These are phyloP conservation scores for Erebia aethiops DNA, from an alignment of 2,888 invertebrate genomes.

Conservation along the genomic window DNA sequence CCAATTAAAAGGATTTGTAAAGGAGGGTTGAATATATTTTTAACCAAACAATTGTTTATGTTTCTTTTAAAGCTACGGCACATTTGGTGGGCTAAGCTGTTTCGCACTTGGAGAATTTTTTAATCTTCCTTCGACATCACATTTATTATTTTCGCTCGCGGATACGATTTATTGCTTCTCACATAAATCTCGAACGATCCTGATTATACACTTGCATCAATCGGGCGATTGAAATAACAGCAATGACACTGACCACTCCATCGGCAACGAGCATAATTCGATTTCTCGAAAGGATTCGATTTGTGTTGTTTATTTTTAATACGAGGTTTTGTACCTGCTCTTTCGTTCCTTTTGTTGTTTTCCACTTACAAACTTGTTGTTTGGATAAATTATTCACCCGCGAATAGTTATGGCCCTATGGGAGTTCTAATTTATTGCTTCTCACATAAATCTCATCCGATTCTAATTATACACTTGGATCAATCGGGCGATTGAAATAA, in stretches of 20 bases:
- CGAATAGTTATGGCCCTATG: neutral
- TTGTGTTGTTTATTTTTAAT: neutral
- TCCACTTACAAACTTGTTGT: neutral
- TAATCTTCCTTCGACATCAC: conserved; percentile 5
- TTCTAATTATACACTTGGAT: conserved; percentile 22
- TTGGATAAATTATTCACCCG: neutral
- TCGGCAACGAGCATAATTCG: neutral
- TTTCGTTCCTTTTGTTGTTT: neutral
- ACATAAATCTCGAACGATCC: conserved; percentile 33
- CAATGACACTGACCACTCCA: conserved; percentile 23
- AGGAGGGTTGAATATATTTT: too few relatives aligned
- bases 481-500: conserved; percentile 22
- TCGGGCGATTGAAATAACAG: conserved; percentile 23
- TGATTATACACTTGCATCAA: conserved; percentile 22
- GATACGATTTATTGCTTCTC: conserved; percentile 36
- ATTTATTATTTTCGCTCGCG: conserved; percentile 25
- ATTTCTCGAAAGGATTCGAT: neutral
- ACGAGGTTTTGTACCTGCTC: neutral
- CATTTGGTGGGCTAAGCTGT: too few relatives aligned
- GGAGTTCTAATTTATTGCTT: conserved; percentile 34
- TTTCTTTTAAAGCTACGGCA: too few relatives aligned
- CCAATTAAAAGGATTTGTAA: too few relatives aligned
- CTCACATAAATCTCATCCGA: conserved; percentile 35
- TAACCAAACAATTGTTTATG: too few relatives aligned
- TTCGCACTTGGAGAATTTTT: neutral